Percentiles rank a stretch among this genome's conserved stretches.
Conservation (phyloP, 2,888 invertebrate genomes). For the Deilephila elpenor region DNA sequence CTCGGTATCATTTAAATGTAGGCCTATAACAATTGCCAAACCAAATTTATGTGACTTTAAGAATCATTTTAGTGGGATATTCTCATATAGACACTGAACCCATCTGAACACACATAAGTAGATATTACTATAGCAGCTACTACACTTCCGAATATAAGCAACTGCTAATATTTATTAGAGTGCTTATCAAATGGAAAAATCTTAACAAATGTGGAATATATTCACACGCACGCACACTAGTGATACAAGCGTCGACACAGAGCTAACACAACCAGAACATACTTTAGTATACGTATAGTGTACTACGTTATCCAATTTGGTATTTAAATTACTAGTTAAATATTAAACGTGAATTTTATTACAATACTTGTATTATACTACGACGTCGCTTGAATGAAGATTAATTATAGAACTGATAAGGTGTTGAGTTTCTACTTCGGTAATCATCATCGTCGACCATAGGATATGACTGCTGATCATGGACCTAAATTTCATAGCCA, state of each 20-base stretch:
- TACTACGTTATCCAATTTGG: background rate
- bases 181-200: slow-evolving; percentile 14
- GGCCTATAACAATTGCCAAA: too few relatives aligned
- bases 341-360: slow-evolving; percentile 2
- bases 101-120: background rate
- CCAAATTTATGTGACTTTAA: too few relatives aligned
- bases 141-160: background rate
- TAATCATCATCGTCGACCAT: too few relatives aligned
- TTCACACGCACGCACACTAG: background rate
- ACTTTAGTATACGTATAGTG: background rate
- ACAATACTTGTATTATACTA: background rate
- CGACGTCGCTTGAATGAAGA: slow-evolving; percentile 2
- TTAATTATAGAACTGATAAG: background rate
- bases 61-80: too few relatives aligned
- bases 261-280: slow-evolving; percentile 1
- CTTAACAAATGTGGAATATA: slow-evolving; percentile 11
- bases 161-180: slow-evolving; percentile 13
- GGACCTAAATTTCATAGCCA: too few relatives aligned
- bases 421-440: too few relatives aligned
- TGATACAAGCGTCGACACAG: background rate
- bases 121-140: background rate
- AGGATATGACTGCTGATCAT: too few relatives aligned
- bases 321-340: slow-evolving; percentile 8
- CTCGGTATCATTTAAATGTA: too few relatives aligned
- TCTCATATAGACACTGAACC: background rate